Conservation (phyloP, 2,888 invertebrate species). For the Mayetiola destructor region DNA sequence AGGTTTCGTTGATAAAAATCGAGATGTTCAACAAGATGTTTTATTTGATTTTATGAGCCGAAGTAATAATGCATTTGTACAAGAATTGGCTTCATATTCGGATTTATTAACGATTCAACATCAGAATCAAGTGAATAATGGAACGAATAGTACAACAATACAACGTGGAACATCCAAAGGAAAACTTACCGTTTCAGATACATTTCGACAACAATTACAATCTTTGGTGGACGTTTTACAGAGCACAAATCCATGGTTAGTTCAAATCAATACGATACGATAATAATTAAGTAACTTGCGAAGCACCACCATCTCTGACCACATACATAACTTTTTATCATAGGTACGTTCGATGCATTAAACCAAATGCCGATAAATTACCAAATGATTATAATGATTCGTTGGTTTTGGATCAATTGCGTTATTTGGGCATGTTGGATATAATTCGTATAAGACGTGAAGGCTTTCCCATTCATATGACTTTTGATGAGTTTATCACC, state of each 20-base stretch:
- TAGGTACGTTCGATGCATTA: constrained; percentile 83
- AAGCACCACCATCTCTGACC: background rate
- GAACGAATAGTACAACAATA: constrained; percentile 34
- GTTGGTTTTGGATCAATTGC: constrained; percentile 72
- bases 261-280: constrained; percentile 1
- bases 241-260: constrained; percentile 74
- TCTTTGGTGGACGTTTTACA: constrained; percentile 79
- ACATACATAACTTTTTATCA: background rate
- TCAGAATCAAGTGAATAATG: constrained; percentile 33
- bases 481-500: constrained; percentile 56
- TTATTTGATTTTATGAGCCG: constrained; percentile 79
- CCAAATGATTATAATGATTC: constrained; percentile 65
- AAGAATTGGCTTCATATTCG: constrained; percentile 57
- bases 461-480: constrained; percentile 76
- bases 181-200: constrained; percentile 79
- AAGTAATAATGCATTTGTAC: constrained; percentile 68
- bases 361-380: constrained; percentile 73
- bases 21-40: constrained; percentile 85
- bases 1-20: constrained; percentile 83
- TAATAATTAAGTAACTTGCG: constrained; percentile 20
- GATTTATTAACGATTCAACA: constrained; percentile 34
- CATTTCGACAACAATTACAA: constrained; percentile 75
- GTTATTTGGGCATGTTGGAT: constrained; percentile 85
- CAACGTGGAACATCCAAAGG: constrained; percentile 78
- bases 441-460: constrained; percentile 82